A percentile compares a stretch with the other conserved stretches of the same genome.
These are phyloP conservation scores for Eulemur rubriventer DNA, from an alignment of 2,797 vertebrate genomes.

Conservation along the genomic window DNA sequence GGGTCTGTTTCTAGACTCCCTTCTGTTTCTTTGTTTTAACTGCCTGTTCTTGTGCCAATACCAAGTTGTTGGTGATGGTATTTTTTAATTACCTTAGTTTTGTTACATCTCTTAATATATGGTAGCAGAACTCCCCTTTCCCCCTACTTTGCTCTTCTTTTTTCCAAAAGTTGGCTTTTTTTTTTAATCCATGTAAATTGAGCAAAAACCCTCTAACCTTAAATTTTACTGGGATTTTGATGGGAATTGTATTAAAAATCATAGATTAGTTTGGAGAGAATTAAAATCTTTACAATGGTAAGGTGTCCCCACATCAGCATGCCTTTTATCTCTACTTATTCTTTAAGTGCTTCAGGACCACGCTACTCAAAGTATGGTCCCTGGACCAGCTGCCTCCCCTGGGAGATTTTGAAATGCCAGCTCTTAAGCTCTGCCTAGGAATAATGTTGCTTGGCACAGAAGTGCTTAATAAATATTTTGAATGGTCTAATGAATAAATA, in stretches of 20 bases:
- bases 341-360: neutral
- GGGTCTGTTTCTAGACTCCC: neutral
- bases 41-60: neutral
- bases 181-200: neutral
- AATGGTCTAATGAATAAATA: no score
- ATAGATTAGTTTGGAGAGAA: neutral
- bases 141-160: neutral
- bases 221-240: neutral
- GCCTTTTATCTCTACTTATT: neutral
- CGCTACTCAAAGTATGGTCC: neutral
- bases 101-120: neutral
- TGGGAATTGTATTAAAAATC: neutral
- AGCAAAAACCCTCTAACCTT: neutral
- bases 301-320: neutral
- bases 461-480: no score
- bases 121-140: neutral
- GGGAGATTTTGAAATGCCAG: neutral
- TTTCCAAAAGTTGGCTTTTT: neutral
- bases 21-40: neutral
- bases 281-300: neutral
- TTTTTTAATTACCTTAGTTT: neutral
- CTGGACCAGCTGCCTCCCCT: accelerated
- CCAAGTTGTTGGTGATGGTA: neutral
- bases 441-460: no score
- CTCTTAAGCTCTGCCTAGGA: neutral